Conservation (phyloP, 2,113 vertebrate species). For the Neolamprologus tretocephalus region DNA sequence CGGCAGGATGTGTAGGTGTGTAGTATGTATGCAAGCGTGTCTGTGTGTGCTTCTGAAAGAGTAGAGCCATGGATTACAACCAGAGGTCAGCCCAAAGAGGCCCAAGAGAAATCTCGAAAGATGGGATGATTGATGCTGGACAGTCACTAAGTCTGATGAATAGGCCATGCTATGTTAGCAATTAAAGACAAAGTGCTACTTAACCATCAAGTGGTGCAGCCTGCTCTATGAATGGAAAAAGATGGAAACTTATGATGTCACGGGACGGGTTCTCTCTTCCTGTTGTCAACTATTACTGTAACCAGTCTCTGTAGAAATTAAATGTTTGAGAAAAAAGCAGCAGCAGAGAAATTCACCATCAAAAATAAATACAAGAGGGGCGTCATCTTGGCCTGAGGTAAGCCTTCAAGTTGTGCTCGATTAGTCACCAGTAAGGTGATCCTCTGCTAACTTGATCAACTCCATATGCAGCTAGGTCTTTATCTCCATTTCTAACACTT, state of each 20-base stretch:
- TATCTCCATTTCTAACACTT: constrained; percentile 41
- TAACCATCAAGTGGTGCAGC: constrained; percentile 36
- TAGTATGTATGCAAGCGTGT: neutral
- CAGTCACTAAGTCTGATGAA: constrained; percentile 47
- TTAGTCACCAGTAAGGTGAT: constrained; percentile 69
- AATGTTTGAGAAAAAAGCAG: neutral
- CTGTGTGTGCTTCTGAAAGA: neutral
- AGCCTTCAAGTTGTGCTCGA: constrained; percentile 43
- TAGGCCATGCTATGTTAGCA: constrained; percentile 33
- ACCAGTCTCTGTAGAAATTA: neutral
- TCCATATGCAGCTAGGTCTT: constrained; percentile 56
- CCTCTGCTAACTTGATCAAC: constrained; percentile 55
- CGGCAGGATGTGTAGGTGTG: constrained; percentile 26
- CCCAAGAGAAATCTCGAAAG: constrained; percentile 18
- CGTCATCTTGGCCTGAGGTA: constrained; percentile 20
- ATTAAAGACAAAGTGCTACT: constrained; percentile 41
- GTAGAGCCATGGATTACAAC: neutral
- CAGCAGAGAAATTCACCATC: neutral
- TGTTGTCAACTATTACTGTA: neutral
- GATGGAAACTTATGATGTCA: neutral
- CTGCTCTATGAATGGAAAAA: neutral
- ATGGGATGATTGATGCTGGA: constrained; percentile 44
- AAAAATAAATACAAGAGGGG: neutral
- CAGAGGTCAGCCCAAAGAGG: constrained; percentile 30
- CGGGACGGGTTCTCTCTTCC: neutral